Percentiles rank a stretch among this genome's conserved stretches.
phyloP scores from a whole-genome alignment of 2,113 vertebrate species.

The Scalopus aquaticus region DNA sequence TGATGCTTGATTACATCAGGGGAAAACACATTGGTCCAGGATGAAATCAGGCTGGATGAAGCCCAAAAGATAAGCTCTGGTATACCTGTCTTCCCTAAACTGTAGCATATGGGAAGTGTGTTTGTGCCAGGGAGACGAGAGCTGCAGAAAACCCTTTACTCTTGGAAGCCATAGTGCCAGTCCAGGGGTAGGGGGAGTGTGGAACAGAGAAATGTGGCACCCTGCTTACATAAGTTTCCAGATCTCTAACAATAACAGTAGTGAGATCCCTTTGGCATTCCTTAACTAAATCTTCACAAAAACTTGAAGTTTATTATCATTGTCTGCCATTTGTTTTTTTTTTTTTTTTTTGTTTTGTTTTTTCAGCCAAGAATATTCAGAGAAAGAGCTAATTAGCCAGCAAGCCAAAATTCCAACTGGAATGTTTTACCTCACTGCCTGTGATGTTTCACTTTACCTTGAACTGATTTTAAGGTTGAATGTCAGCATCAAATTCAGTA shows the following conservation, averaged over 20 bases:
- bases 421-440: neutral
- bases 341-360: too few species aligned
- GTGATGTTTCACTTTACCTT: neutral
- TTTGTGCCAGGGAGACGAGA: neutral
- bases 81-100: neutral
- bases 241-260: neutral
- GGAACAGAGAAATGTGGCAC: neutral
- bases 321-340: neutral
- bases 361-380: neutral
- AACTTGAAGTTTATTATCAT: neutral
- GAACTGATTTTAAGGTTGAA: neutral
- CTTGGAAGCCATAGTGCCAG: neutral
- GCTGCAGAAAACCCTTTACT: neutral
- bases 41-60: constrained; percentile 19
- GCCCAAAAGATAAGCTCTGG: constrained; percentile 7
- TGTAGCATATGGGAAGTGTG: neutral
- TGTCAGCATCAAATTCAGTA: neutral
- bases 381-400: neutral
- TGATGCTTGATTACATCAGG: neutral
- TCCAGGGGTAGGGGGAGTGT: neutral
- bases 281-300: neutral
- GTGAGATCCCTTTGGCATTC: neutral
- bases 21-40: neutral
- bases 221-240: neutral
- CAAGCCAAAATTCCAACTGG: neutral